Evolutionary conservation across 2,113 vertebrate species (phyloP).

Genomic region (Seriola dumerili): DNA sequence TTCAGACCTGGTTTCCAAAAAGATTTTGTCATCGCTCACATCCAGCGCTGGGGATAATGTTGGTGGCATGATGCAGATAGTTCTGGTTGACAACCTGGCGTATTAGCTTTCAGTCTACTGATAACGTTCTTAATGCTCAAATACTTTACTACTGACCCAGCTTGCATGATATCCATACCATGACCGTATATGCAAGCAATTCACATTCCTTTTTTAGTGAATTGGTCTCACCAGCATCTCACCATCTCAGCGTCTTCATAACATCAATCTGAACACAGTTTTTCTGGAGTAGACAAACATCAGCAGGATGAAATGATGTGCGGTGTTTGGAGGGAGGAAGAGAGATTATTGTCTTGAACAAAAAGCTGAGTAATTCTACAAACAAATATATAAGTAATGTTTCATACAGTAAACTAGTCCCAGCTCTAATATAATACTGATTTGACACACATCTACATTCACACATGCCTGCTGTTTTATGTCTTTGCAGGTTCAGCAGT

Average conservation of each 20-base stretch:
- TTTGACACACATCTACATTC: neutral
- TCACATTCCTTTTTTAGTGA: conserved; percentile 62
- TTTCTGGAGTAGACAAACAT: conserved; percentile 18
- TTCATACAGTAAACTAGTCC: neutral
- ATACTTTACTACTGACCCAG: conserved; percentile 44
- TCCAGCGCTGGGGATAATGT: neutral
- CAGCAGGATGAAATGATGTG: neutral
- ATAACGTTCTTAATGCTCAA: conserved; percentile 16
- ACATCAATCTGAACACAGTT: conserved; percentile 56
- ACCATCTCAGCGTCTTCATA: conserved; percentile 72
- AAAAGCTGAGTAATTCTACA: neutral
- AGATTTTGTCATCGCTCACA: neutral
- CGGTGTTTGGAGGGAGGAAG: neutral
- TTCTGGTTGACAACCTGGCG: neutral
- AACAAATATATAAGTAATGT: neutral
- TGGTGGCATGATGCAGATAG: neutral
- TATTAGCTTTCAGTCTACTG: conserved; percentile 21
- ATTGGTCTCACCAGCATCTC: conserved; percentile 71
- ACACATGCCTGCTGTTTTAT: neutral
- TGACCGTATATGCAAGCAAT: conserved; percentile 65
- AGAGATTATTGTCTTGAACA: neutral
- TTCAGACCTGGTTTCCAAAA: conserved; percentile 9
- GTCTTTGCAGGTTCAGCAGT: neutral
- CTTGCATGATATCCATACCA: conserved; percentile 76
- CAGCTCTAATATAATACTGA: neutral